These are phyloP conservation scores for Penaeus vannamei DNA, from an alignment of 1,140 invertebrate species.

Conservation along the genomic window DNA sequence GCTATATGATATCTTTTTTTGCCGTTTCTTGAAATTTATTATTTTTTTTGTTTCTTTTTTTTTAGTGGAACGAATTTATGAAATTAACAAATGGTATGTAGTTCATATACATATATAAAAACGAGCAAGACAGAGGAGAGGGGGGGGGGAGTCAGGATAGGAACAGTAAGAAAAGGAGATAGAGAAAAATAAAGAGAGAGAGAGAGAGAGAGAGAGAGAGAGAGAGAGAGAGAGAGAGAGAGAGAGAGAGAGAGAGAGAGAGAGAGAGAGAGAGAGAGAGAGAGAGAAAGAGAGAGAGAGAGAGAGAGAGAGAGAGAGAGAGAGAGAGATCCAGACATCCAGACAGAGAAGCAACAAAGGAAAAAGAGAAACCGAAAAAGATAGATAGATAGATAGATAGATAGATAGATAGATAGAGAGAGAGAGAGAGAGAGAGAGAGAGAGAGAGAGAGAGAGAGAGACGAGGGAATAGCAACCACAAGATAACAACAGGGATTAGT, in stretches of 20 bases:
- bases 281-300: conserved; percentile 21
- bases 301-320: neutral
- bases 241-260: neutral
- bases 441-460: neutral
- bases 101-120: too few relatives aligned
- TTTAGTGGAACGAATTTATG: too few relatives aligned
- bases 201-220: too few relatives aligned
- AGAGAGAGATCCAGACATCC: neutral
- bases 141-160: too few relatives aligned
- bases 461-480: neutral
- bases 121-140: too few relatives aligned
- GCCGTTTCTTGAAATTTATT: too few relatives aligned
- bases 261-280: neutral
- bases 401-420: neutral
- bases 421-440: neutral
- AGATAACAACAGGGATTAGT: neutral
- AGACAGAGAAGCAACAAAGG: neutral
- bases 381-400: neutral
- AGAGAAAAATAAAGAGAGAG: too few relatives aligned
- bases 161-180: too few relatives aligned
- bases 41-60: too few relatives aligned
- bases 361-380: neutral
- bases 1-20: too few relatives aligned
- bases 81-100: too few relatives aligned
- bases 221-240: too few relatives aligned